Base-by-base conservation (phyloP, 2,888 invertebrate genomes). In the Dryobota labecula region DNA sequence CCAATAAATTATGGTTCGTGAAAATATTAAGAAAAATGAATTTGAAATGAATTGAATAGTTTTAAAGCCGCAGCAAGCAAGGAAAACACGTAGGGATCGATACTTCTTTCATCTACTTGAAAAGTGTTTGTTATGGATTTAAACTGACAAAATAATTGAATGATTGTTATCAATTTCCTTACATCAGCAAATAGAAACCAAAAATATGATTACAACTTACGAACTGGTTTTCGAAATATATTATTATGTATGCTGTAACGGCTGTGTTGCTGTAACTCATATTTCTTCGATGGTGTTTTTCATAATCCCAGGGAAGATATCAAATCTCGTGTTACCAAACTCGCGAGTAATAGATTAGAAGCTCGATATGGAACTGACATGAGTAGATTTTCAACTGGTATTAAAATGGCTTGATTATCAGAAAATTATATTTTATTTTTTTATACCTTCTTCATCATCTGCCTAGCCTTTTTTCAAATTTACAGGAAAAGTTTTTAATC, bases 241-340 rank as follows among this genome's bases (percentile, higher is more conserved):
- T 38, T 36, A 63, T 30, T 38, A 30, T 36, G 43, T 36, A 60
- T 51, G 15, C 33, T 36, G 51, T 33, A 27, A 53, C 24, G 38
- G 41, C 67, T 51, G 36, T 43, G 24, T 53, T 53, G 20, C n/a
- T 45, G 61, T 73, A 38, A 61, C 24, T 73, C 51, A 71, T 73
- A 73, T 71, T 45, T 73, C 51, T 73, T 53, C 13, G 15, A 36
- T 20, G 2, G 7, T 27, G 43, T 45, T 60, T 43, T 27, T 27
- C 49, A 24, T 43, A 72, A 60, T 71, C 51, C 51, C 43, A 30
- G 30, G 36, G 9, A 64, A 57, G 64, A 73, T 64, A 64, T 73
- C 56, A 64, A 73, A 73, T 73, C 64, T 73, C 64, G 27, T 73
- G 33, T 56, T 73, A 41, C 47, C 36, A 41, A 36, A 33, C n/a